Evolutionary conservation across 2,113 vertebrate genomes (phyloP).

Genomic region (Galbula dea): DNA sequence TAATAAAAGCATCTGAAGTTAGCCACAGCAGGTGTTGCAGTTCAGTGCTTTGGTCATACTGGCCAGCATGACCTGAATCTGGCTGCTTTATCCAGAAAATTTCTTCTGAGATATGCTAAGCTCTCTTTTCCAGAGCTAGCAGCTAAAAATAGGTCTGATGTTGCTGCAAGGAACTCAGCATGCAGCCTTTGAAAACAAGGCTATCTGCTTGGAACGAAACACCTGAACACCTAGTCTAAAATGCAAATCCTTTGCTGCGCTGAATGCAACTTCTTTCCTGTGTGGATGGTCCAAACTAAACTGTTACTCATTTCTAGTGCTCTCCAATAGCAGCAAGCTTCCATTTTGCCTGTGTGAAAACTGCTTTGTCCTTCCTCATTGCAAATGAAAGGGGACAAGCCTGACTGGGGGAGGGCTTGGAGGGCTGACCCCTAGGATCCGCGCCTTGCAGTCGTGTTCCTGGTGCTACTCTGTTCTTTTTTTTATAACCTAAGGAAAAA

Average conservation of each 20-base stretch:
- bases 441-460: rapidly evolving
- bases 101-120: neutral
- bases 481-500: neutral
- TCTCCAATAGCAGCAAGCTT: neutral
- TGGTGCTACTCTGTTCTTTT: neutral
- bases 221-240: neutral
- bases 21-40: neutral
- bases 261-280: neutral
- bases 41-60: neutral
- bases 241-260: neutral
- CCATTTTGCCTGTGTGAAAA: neutral
- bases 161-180: neutral
- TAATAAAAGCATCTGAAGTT: neutral
- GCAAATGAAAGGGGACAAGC: neutral
- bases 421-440: rapidly evolving
- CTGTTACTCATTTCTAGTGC: neutral
- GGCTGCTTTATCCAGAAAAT: neutral
- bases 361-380: neutral
- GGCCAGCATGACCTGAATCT: neutral
- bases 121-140: neutral
- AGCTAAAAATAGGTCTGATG: neutral
- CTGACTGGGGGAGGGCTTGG: neutral
- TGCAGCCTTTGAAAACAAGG: neutral
- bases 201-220: neutral
- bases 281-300: neutral